Conservation (phyloP, 2,888 invertebrate species). For the Brachyptera putata region DNA sequence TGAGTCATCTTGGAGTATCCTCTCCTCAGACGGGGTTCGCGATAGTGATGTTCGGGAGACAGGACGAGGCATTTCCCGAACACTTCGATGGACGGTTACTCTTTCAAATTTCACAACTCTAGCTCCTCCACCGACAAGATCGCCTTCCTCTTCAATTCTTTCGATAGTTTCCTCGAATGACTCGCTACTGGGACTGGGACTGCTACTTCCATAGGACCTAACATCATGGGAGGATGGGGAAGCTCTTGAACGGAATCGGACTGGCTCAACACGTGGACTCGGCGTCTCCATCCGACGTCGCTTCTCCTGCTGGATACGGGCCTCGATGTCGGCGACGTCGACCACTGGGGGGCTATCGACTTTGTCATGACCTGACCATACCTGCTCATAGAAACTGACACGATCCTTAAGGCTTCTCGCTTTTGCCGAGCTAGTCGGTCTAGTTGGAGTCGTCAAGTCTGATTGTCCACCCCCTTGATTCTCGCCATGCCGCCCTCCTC, state of each 20-base stretch:
- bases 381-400: slow-evolving; percentile 75
- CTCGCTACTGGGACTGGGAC: slow-evolving; percentile 44
- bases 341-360: slow-evolving; percentile 38
- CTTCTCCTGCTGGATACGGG: slow-evolving; percentile 53
- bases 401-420: slow-evolving; percentile 61
- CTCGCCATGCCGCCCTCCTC: neutral
- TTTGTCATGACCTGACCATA: slow-evolving; percentile 52
- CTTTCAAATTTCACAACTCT: slow-evolving; percentile 62
- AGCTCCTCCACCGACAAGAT: slow-evolving; percentile 47
- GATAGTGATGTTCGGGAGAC: slow-evolving; percentile 37
- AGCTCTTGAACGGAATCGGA: slow-evolving; percentile 57
- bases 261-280: slow-evolving; percentile 55
- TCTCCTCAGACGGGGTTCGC: slow-evolving; percentile 55
- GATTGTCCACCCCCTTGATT: slow-evolving; percentile 17
- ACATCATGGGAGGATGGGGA: slow-evolving; percentile 43
- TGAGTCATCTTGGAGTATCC: slow-evolving; percentile 49
- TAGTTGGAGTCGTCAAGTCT: slow-evolving; percentile 33
- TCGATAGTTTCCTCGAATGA: slow-evolving; percentile 51
- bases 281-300: slow-evolving; percentile 50
- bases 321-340: slow-evolving; percentile 58
- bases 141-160: slow-evolving; percentile 59
- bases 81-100: slow-evolving; percentile 60
- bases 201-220: slow-evolving; percentile 21
- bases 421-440: slow-evolving; percentile 29
- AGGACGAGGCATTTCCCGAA: slow-evolving; percentile 50